A percentile compares a stretch with the other conserved stretches of the same genome.
These are phyloP conservation scores for Lucifuga dentata DNA, from an alignment of 2,113 vertebrate species.

Conservation along the genomic window DNA sequence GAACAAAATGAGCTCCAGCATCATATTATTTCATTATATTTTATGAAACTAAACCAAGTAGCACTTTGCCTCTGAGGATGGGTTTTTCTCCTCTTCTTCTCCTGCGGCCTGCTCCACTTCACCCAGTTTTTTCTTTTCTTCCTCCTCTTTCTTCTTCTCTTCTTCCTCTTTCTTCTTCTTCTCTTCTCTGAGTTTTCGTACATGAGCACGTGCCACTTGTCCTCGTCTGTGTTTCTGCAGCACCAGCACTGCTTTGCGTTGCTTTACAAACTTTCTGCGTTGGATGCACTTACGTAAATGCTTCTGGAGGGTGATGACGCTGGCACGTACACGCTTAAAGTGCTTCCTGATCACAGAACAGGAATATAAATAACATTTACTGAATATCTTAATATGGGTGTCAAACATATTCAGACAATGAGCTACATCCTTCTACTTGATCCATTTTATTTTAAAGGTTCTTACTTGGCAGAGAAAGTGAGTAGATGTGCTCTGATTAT, in stretches of 20 bases:
- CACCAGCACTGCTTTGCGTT: conserved; percentile 81
- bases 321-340: conserved; percentile 84
- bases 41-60: background rate
- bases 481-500: conserved; percentile 91
- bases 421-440: background rate
- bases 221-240: conserved; percentile 90
- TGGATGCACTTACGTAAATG: conserved; percentile 86
- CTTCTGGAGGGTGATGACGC: conserved; percentile 88
- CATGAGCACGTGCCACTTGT: conserved; percentile 83
- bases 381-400: too few species aligned
- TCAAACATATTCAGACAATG: background rate
- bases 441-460: background rate
- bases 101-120: conserved; percentile 63
- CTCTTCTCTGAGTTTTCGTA: conserved; percentile 83
- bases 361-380: background rate
- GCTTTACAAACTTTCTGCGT: conserved; percentile 74
- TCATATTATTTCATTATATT: too few species aligned
- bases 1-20: too few species aligned
- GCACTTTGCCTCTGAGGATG: conserved; percentile 32
- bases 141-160: conserved; percentile 77
- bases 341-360: conserved; percentile 82
- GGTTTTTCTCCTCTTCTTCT: conserved; percentile 47
- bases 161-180: conserved; percentile 76
- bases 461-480: conserved; percentile 91
- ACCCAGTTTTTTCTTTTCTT: conserved; percentile 72